Evolutionary conservation across 2,113 vertebrate species (phyloP), one percentile per base, ranked within the genome.

Genomic region (Macrotis lagotis): DNA sequence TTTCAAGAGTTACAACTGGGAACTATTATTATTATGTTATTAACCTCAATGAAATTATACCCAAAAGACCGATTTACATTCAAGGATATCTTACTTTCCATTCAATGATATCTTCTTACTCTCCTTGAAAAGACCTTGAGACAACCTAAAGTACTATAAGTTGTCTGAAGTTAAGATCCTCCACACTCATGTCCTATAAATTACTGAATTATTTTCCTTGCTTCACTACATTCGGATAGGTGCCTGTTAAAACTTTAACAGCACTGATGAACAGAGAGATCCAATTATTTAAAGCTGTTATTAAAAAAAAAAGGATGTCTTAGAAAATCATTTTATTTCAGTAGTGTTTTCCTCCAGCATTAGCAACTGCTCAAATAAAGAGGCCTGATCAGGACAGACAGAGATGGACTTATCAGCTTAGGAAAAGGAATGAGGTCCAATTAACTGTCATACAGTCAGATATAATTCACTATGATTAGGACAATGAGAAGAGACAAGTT

Each of bases 371-470:
- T 98, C 98, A 98, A 98, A 98, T 98, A 98, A 98, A 98, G 98
- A 97, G 96, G 98, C 96, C 95, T 98, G 98, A 98, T 98, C 97
- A 96, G 98, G 97, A 94, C 97, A 98, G 98, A 98, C 98, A 98
- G 97, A 95, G 97, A 98, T 97, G 97, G 97, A 98, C 98, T 98
- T 98, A 98, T 98, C 98, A 98, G 98, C 98, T 98, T 98, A 98
- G 94, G 97, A 97, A 98, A 98, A 49, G 98, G 97, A 98, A 98
- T 98, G 98, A 98, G 98, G 97, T 98, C 98, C 98, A 98, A 98
- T 98, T 98, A 98, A 98, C 98, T 97, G 98, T 97, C 98, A 98
- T 97, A 98, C 96, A 97, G 96, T 97, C 98, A 98, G 97, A 97
- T 96, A 97, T 97, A 98, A 99, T 98, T 98, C 98, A 97, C 96